phyloP scores from a whole-genome alignment of 2,888 invertebrate genomes.

The Xestia xanthographa region DNA sequence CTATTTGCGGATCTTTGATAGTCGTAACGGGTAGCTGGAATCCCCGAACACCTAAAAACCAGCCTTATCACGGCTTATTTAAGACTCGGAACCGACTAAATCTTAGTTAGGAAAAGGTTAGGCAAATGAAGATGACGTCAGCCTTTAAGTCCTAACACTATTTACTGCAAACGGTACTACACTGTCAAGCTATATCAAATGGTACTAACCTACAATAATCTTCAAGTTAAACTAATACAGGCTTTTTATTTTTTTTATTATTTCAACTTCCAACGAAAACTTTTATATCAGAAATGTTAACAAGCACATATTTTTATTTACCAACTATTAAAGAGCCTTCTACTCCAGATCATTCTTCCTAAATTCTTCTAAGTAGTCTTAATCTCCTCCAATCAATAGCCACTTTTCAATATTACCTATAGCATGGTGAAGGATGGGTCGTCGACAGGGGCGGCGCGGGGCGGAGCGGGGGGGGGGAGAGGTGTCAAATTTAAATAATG shows the following conservation, averaged over 20 bases:
- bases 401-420: constrained; percentile 47
- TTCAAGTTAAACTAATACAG: background rate
- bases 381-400: constrained; percentile 36
- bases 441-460: constrained; percentile 9
- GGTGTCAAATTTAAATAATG: constrained; percentile 72
- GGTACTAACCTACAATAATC: background rate
- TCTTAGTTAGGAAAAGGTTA: background rate
- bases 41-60: background rate
- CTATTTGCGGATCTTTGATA: background rate
- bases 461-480: background rate
- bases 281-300: background rate
- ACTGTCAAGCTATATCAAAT: background rate
- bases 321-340: background rate
- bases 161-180: background rate
- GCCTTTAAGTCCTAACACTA: background rate
- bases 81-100: background rate
- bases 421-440: constrained; percentile 26
- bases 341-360: background rate
- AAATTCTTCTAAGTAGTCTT: constrained; percentile 9
- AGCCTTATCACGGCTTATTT: background rate
- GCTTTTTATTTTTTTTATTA: no score
- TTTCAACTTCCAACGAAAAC: background rate
- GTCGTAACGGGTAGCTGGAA: background rate
- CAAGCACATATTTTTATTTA: background rate
- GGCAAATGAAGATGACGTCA: background rate